Evolutionary conservation across 2,888 invertebrate species (phyloP).

Genomic region (Eucriotettix oculatus): DNA sequence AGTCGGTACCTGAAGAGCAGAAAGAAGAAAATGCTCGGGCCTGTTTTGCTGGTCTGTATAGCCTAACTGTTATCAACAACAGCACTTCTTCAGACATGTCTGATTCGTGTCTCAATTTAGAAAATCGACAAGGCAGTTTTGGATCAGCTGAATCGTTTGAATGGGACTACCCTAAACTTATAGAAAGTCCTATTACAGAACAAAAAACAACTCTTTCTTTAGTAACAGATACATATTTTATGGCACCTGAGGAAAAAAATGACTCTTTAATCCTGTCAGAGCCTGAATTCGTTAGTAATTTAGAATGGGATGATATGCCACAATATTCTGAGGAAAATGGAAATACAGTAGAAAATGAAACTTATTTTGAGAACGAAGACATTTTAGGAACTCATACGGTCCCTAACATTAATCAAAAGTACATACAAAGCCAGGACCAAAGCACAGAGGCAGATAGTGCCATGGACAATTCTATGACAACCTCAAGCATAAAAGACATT

Average conservation of each 20-base stretch:
- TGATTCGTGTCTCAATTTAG: constrained; percentile 9
- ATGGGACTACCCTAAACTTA: constrained; percentile 16
- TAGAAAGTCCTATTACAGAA: constrained; percentile 7
- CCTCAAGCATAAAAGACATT: too few relatives aligned
- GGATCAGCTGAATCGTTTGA: constrained; percentile 14
- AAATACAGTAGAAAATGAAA: background rate
- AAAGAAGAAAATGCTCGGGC: constrained; percentile 13
- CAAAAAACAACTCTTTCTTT: background rate
- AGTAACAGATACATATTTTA: background rate
- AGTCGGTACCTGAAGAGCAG: constrained; percentile 2
- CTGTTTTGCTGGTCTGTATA: constrained; percentile 16
- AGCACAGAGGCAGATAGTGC: too few relatives aligned
- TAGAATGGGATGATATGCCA: constrained; percentile 14
- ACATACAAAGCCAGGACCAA: too few relatives aligned
- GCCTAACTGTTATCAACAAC: constrained; percentile 16
- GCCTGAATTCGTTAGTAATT: constrained; percentile 12
- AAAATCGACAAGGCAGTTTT: constrained; percentile 5
- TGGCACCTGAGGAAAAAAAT: background rate
- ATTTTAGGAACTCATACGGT: too few relatives aligned
- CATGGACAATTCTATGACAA: too few relatives aligned
- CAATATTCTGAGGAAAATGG: constrained; percentile 7
- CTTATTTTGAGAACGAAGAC: background rate
- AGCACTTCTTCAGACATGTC: constrained; percentile 16
- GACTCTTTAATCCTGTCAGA: constrained; percentile 4
- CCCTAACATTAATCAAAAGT: too few relatives aligned